Percentiles rank a stretch among this genome's conserved stretches.
phyloP scores from a whole-genome alignment of 35 echinoderm and acorn worm species.

The Hemicentrotus pulcherrimus region DNA sequence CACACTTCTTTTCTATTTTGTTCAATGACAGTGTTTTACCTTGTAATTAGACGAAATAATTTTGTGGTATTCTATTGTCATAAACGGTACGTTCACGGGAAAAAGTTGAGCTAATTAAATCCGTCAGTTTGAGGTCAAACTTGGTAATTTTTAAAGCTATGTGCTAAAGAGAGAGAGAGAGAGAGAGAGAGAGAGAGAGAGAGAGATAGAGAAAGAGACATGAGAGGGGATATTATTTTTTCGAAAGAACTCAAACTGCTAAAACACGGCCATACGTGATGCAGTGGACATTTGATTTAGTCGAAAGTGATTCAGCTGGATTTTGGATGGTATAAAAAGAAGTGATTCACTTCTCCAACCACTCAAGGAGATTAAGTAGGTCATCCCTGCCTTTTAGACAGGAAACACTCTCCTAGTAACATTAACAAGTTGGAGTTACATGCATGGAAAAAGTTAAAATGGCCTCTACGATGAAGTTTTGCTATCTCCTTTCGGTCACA shows the following conservation, averaged over 20 bases:
- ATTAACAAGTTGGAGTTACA: neutral
- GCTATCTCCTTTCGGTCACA: neutral
- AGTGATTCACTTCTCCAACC: neutral
- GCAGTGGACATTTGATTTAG: neutral
- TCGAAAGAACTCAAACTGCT: neutral
- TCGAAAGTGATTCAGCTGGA: neutral
- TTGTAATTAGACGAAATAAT: neutral
- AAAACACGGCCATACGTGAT: neutral
- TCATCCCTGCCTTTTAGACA: neutral
- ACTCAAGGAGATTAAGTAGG: neutral
- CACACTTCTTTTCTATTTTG: neutral
- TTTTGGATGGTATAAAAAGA: constrained; percentile 13
- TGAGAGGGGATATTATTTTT: neutral
- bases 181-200: neutral
- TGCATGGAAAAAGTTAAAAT: neutral
- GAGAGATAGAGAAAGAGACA: neutral
- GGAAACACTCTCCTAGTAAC: neutral
- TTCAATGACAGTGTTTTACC: neutral
- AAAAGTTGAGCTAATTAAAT: neutral
- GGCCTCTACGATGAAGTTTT: neutral
- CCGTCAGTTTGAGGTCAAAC: neutral
- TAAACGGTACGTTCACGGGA: neutral
- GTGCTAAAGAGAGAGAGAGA: neutral
- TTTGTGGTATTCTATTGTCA: neutral
- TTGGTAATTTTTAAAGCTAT: neutral